Evolutionary conservation across 2,888 invertebrate genomes (phyloP).

Genomic region (Pristionchus fissidentatus): DNA sequence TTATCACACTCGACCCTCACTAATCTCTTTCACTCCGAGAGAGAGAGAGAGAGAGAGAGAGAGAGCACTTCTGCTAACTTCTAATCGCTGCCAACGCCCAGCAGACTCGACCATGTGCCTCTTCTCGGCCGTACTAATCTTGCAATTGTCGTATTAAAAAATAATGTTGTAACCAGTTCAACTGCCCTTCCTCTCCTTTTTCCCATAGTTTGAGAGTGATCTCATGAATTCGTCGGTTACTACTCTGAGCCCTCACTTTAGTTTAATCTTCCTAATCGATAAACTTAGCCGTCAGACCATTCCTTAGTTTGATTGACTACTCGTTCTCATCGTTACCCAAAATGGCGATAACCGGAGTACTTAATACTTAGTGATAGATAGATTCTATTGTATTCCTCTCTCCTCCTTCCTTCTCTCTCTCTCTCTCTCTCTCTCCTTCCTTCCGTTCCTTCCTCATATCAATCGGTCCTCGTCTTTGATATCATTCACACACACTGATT

Average conservation of each 20-base stretch:
- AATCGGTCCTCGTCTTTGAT: conserved; percentile 35
- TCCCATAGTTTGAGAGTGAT: no score
- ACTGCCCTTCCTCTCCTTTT: no score
- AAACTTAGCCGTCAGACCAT: no score
- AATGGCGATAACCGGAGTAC: background rate
- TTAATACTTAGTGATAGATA: no score
- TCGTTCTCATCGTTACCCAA: no score
- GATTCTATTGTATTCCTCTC: background rate
- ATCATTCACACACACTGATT: conserved; percentile 4
- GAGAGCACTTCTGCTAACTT: conserved; percentile 41
- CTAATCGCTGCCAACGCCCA: conserved; percentile 38
- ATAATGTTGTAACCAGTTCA: background rate
- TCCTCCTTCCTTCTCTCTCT: background rate
- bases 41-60: background rate
- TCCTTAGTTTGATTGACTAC: no score
- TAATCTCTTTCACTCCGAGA: conserved; percentile 39
- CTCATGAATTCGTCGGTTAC: no score
- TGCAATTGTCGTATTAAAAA: background rate
- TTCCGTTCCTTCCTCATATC: background rate
- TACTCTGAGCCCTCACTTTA: no score
- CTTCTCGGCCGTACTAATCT: background rate
- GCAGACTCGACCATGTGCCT: no score
- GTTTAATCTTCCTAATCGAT: no score
- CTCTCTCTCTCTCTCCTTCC: conserved; percentile 5
- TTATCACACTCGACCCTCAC: conserved; percentile 39